Evolutionary conservation across 2,797 vertebrate genomes (phyloP).

Genomic region (Rhynchonycteris naso): DNA sequence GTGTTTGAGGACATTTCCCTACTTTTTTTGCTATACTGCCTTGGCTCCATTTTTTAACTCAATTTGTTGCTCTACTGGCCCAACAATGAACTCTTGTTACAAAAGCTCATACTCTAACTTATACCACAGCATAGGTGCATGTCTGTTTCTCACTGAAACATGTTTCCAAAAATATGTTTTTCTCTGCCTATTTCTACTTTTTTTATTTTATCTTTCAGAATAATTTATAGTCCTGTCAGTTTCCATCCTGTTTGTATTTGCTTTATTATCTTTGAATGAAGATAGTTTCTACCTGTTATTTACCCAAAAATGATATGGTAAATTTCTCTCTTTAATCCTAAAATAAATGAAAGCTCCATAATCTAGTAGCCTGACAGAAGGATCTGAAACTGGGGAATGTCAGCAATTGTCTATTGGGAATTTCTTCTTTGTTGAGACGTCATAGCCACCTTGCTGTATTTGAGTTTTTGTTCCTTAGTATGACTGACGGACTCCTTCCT

Average conservation of each 20-base stretch:
- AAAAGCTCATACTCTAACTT: constrained; percentile 27
- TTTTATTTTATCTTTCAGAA: constrained; percentile 32
- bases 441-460: not conserved
- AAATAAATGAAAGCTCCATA: not conserved
- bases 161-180: not conserved
- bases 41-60: constrained; percentile 42
- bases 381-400: not conserved
- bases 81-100: not conserved
- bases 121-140: not conserved
- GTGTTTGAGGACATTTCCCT: not conserved
- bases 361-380: not conserved
- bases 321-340: not conserved
- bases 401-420: not conserved
- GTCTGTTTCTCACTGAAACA: constrained; percentile 27
- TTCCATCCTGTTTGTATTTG: not conserved
- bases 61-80: constrained; percentile 7
- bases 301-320: not conserved
- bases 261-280: constrained; percentile 13
- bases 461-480: not conserved
- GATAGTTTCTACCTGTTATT: not conserved
- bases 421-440: not conserved
- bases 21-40: not conserved
- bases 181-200: not conserved
- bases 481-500: not conserved
- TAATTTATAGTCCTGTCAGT: constrained; percentile 4